Conservation (phyloP, 2,113 vertebrate species). For the Aplodontia rufa region DNA sequence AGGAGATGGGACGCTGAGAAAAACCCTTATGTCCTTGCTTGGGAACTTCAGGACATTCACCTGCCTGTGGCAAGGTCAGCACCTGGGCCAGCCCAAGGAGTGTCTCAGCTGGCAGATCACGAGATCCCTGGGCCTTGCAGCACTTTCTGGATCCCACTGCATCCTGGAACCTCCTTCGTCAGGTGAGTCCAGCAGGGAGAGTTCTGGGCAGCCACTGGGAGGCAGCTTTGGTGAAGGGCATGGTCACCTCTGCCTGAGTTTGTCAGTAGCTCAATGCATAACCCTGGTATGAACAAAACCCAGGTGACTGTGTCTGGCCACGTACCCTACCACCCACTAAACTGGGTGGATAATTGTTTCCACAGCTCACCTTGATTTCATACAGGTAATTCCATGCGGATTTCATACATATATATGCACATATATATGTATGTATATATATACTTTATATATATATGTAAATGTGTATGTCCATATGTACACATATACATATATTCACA, state of each 20-base stretch:
- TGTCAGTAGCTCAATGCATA: conserved; percentile 80
- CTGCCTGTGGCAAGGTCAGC: conserved; percentile 46
- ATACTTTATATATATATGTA: conserved; percentile 76
- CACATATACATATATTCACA: conserved; percentile 78
- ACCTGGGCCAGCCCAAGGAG: conserved; percentile 47
- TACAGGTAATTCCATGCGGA: conserved; percentile 65
- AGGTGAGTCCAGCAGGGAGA: conserved; percentile 20
- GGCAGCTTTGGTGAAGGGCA: conserved; percentile 75
- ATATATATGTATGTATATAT: conserved; percentile 23
- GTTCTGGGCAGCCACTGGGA: conserved; percentile 57
- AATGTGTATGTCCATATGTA: conserved; percentile 77
- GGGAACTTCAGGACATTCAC: conserved; percentile 17
- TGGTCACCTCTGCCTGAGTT: conserved; percentile 76
- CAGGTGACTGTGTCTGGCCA: conserved; percentile 76
- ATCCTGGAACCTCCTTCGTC: conserved; percentile 1
- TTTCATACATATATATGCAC: conserved; percentile 70
- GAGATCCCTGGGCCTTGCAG: background rate
- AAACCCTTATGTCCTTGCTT: background rate
- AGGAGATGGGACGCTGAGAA: background rate
- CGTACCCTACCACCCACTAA: conserved; percentile 79
- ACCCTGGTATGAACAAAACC: conserved; percentile 73
- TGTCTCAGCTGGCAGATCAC: background rate
- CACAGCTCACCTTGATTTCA: conserved; percentile 72
- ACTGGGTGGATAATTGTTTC: conserved; percentile 71
- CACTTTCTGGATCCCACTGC: background rate